Evolutionary conservation across 2,797 vertebrate genomes (phyloP).

Genomic region (Emydoidea blandingii): DNA sequence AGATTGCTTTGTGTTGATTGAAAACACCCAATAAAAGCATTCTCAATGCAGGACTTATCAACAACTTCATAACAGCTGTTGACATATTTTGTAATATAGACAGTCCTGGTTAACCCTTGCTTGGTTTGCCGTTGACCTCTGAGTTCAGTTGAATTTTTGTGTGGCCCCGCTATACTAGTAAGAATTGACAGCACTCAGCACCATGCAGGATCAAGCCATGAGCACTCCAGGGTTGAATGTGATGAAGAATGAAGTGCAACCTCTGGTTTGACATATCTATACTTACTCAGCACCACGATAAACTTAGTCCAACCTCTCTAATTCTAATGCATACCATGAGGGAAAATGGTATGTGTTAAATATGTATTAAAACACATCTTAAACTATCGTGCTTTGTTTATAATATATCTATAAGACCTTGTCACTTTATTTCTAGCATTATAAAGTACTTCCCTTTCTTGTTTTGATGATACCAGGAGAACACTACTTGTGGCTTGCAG

Average conservation of each 20-base stretch:
- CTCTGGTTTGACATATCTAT: background rate
- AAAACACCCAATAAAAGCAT: accelerated
- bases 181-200: background rate
- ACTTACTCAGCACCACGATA: background rate
- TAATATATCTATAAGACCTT: background rate
- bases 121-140: background rate
- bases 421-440: background rate
- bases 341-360: background rate
- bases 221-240: background rate
- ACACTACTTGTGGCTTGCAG: background rate
- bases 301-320: background rate
- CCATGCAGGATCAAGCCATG: background rate
- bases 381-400: background rate
- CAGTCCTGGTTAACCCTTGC: background rate
- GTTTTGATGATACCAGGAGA: background rate
- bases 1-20: background rate
- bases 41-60: background rate
- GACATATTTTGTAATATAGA: accelerated
- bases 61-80: background rate
- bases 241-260: background rate
- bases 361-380: background rate
- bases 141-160: background rate
- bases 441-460: background rate
- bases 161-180: background rate
- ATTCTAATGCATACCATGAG: background rate